Evolutionary conservation across 2,888 invertebrate genomes (phyloP).

Genomic region (Diarsia mendica): DNA sequence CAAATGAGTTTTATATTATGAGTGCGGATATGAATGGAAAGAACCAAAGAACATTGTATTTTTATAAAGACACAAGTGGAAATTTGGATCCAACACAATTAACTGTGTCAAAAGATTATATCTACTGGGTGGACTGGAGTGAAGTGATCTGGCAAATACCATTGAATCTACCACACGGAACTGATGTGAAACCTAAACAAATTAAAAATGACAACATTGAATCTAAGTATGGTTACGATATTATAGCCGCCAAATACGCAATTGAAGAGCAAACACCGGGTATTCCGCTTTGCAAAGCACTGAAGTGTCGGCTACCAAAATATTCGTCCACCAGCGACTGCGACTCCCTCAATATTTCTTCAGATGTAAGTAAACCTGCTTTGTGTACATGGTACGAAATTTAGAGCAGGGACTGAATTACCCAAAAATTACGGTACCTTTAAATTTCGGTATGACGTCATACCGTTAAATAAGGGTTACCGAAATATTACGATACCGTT

Average conservation of each 20-base stretch:
- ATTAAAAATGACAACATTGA: not conserved
- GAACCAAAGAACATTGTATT: not conserved
- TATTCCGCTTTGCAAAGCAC: not conserved
- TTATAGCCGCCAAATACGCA: not conserved
- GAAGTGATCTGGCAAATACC: slow-evolving; percentile 59
- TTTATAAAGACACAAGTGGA: not conserved
- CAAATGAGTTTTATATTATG: not conserved
- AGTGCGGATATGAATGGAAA: slow-evolving; percentile 3
- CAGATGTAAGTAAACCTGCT: not conserved
- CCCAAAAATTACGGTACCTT: too few species aligned
- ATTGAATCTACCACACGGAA: not conserved
- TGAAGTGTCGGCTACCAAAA: not conserved
- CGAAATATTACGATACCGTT: too few species aligned
- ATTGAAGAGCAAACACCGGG: not conserved
- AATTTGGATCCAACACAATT: not conserved
- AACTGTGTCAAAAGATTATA: not conserved
- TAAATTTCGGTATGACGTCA: too few species aligned
- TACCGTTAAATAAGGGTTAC: too few species aligned
- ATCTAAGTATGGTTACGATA: accelerated
- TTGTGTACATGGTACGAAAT: slow-evolving; percentile 56
- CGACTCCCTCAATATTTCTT: not conserved
- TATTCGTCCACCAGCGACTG: not conserved
- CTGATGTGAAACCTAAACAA: not conserved
- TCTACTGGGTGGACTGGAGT: slow-evolving; percentile 51
- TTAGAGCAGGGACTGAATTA: too few species aligned